Conservation (phyloP, 2,113 vertebrate genomes). For the Panurus biarmicus region DNA sequence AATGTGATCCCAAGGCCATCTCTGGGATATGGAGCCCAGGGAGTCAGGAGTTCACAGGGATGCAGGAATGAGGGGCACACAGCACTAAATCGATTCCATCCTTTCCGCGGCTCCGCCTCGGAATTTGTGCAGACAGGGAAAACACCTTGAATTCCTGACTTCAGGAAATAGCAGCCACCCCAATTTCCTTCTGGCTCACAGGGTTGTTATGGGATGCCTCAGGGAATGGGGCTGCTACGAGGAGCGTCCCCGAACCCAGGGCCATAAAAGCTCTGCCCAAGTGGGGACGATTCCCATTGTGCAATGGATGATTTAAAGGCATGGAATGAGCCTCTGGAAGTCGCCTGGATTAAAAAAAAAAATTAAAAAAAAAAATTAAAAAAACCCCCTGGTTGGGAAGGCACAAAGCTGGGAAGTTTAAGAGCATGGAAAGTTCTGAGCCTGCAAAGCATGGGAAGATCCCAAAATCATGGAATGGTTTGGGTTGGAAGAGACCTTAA, state of each 20-base stretch:
- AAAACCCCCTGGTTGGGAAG: background rate
- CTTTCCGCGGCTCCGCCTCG: background rate
- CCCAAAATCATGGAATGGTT: background rate
- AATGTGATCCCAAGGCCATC: background rate
- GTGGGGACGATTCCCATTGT: background rate
- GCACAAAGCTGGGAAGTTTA: background rate
- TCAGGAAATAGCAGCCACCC: background rate
- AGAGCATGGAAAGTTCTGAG: background rate
- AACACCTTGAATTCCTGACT: rapidly evolving
- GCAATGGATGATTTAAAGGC: background rate
- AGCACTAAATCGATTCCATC: background rate
- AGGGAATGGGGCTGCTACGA: background rate
- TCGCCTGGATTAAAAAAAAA: background rate
- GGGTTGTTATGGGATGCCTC: background rate
- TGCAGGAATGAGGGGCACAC: background rate
- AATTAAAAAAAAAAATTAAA: background rate
- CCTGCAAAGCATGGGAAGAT: background rate
- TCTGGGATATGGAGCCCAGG: background rate
- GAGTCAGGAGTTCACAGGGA: background rate
- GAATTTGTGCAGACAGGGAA: background rate
- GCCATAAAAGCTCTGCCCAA: background rate
- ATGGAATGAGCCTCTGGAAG: background rate
- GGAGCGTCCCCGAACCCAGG: rapidly evolving
- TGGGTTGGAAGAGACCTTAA: background rate
- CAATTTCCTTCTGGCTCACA: background rate